Conservation (phyloP, 2,797 vertebrate genomes). For the Epinephelus awoara region DNA sequence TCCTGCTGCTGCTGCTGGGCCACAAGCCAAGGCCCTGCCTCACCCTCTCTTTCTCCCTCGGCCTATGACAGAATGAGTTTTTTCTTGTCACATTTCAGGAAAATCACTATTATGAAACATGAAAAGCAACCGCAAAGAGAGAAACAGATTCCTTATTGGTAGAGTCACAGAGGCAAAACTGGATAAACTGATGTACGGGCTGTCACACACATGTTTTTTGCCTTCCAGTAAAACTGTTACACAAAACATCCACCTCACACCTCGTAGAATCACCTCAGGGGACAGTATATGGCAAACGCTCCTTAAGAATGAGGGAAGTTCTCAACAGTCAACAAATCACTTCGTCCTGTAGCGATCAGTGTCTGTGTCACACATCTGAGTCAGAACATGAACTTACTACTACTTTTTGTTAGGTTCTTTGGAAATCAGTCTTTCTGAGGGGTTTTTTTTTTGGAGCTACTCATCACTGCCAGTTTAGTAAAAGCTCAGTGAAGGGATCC, state of each 20-base stretch:
- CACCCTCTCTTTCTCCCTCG: background rate
- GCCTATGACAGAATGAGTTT: background rate
- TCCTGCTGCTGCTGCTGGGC: slow-evolving; percentile 38
- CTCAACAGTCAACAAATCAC: background rate
- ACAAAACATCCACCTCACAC: background rate
- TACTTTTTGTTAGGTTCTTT: background rate
- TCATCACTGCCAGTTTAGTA: background rate
- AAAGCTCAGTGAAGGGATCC: background rate
- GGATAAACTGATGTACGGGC: background rate
- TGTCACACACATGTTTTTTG: slow-evolving; percentile 11
- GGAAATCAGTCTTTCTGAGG: background rate
- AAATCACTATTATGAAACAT: slow-evolving; percentile 14
- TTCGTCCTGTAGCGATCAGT: background rate
- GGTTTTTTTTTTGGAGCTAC: background rate
- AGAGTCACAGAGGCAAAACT: slow-evolving; percentile 27
- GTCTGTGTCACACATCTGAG: background rate
- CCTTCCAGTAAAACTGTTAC: slow-evolving; percentile 20
- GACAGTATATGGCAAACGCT: slow-evolving; percentile 1
- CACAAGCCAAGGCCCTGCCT: slow-evolving; percentile 32
- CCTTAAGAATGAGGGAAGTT: background rate
- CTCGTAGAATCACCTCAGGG: background rate
- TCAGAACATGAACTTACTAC: slow-evolving; percentile 1
- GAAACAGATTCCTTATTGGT: background rate
- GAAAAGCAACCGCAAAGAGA: slow-evolving; percentile 13
- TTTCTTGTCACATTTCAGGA: slow-evolving; percentile 7